Conservation (phyloP, 2,888 invertebrate genomes). For the Drosophila dives region DNA sequence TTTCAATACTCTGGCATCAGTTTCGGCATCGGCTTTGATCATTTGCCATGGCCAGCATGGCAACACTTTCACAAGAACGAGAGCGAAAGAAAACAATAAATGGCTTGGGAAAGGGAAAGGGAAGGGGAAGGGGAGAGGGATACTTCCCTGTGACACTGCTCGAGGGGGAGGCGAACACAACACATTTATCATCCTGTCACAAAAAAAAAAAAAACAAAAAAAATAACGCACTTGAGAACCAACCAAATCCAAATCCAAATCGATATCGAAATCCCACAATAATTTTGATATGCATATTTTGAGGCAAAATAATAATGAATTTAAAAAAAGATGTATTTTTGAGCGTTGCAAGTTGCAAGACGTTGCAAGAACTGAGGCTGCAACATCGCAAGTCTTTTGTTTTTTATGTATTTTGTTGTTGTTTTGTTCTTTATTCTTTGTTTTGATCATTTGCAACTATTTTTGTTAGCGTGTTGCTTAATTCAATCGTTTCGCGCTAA, state of each 20-base stretch:
- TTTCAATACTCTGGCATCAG: constrained; percentile 50
- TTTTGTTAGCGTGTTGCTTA: constrained; percentile 40
- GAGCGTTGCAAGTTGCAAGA: not conserved
- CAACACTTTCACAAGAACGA: constrained; percentile 43
- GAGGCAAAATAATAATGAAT: not conserved
- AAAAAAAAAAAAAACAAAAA: constrained; percentile 4
- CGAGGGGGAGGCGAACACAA: constrained; percentile 17
- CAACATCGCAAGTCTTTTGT: not conserved
- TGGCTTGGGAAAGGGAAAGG: not conserved
- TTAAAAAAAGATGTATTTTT: not conserved
- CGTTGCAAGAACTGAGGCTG: too few species aligned
- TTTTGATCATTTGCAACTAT: constrained; percentile 48
- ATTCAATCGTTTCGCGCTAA: constrained; percentile 40
- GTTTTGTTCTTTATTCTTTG: constrained; percentile 2
- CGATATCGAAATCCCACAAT: constrained; percentile 18
- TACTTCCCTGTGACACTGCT: not conserved
- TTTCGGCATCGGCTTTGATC: constrained; percentile 69
- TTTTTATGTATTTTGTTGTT: not conserved
- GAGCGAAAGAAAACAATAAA: constrained; percentile 7
- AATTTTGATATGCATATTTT: constrained; percentile 22
- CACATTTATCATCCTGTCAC: constrained; percentile 76
- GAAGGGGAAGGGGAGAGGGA: constrained; percentile 14
- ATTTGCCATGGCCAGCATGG: constrained; percentile 63
- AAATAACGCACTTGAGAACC: constrained; percentile 52
- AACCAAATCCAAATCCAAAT: not conserved